phyloP scores from a whole-genome alignment of 2,888 invertebrate genomes.

The Heliothis peltigera region DNA sequence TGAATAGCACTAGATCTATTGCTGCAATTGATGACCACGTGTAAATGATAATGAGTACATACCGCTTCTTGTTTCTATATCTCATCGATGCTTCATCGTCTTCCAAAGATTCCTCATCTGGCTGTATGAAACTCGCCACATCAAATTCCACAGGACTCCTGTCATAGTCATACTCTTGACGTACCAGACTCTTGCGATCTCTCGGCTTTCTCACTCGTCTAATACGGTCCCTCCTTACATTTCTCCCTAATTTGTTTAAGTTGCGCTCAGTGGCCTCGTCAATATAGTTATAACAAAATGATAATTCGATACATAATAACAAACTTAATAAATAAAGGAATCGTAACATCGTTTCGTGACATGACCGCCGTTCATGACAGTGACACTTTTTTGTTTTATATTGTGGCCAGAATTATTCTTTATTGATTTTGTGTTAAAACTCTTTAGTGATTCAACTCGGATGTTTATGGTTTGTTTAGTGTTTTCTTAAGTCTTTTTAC shows the following conservation, averaged over 20 bases:
- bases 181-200: slow-evolving; percentile 18
- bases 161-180: slow-evolving; percentile 51
- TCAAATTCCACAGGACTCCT: slow-evolving; percentile 71
- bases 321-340: slow-evolving; percentile 60
- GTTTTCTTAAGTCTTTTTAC: too few species aligned
- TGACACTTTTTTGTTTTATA: slow-evolving; percentile 22
- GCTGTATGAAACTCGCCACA: slow-evolving; percentile 74
- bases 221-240: slow-evolving; percentile 28
- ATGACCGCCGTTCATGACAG: slow-evolving; percentile 48
- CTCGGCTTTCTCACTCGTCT: slow-evolving; percentile 19
- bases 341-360: slow-evolving; percentile 61
- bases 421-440: not conserved
- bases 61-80: slow-evolving; percentile 52
- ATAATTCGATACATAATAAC: slow-evolving; percentile 55
- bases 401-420: slow-evolving; percentile 6
- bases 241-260: slow-evolving; percentile 24
- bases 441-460: slow-evolving; percentile 1
- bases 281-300: slow-evolving; percentile 53
- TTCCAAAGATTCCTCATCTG: slow-evolving; percentile 62
- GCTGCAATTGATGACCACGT: not conserved
- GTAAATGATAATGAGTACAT: not conserved
- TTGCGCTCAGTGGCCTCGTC: slow-evolving; percentile 28
- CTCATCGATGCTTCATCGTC: slow-evolving; percentile 47
- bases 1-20: not conserved
- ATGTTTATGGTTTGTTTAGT: too few species aligned